A percentile compares a stretch with the other conserved stretches of the same genome.
phyloP scores from a whole-genome alignment of 1,140 invertebrate genomes.

The Notospermus geniculatus region DNA sequence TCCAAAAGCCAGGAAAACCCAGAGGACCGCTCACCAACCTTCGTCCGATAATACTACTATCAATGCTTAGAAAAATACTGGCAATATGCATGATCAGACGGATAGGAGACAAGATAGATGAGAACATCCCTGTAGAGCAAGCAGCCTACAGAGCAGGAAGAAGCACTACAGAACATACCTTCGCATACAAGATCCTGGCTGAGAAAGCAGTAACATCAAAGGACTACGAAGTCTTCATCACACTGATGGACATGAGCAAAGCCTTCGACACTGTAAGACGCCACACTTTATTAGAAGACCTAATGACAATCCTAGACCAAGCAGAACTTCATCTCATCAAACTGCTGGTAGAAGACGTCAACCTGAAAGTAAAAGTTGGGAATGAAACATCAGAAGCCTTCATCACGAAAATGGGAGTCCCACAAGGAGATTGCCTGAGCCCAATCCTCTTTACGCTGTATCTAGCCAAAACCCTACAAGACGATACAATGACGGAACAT shows the following conservation, averaged over 20 bases:
- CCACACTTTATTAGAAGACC: neutral
- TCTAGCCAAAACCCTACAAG: conserved; percentile 10
- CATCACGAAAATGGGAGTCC: conserved; percentile 1
- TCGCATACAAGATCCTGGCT: neutral
- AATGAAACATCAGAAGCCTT: conserved; percentile 6
- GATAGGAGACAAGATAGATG: neutral
- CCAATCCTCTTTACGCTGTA: conserved; percentile 15
- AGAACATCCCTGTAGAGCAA: neutral
- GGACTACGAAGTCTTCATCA: neutral
- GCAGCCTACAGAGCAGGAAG: neutral
- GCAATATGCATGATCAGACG: neutral
- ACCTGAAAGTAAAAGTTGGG: neutral
- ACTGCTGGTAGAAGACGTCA: neutral
- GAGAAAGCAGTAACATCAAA: conserved; percentile 7
- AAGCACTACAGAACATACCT: neutral
- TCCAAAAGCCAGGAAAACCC: conserved; percentile 8
- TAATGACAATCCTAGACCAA: neutral
- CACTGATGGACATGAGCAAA: neutral
- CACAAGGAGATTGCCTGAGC: conserved; percentile 15
- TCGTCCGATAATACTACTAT: neutral
- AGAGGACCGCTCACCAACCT: neutral
- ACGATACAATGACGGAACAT: neutral
- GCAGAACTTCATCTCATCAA: conserved; percentile 2
- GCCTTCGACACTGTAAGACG: conserved; percentile 11
- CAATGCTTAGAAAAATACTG: neutral